These are phyloP conservation scores for Siphlonurus alternatus DNA, from an alignment of 2,888 invertebrate genomes.

Conservation along the genomic window DNA sequence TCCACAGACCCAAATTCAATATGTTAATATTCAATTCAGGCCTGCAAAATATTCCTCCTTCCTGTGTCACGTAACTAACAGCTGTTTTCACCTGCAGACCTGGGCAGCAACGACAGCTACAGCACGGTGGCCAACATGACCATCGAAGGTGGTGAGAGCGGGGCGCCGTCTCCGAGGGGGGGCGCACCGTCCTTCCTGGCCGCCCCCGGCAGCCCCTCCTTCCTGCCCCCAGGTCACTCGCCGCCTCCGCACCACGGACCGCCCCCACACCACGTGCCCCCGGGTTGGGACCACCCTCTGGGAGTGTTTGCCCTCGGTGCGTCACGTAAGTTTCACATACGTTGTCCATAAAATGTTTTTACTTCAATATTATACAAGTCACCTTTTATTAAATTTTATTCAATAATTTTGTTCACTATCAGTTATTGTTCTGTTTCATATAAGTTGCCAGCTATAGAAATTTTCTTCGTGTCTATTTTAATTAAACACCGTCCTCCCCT, in stretches of 20 bases:
- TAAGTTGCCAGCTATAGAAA: no score
- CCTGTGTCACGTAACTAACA: neutral
- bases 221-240: constrained; percentile 38
- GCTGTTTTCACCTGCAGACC: no score
- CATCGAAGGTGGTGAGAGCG: constrained; percentile 57
- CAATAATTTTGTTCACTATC: no score
- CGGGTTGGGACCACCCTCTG: constrained; percentile 43
- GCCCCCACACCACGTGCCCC: constrained; percentile 36
- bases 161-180: constrained; percentile 48
- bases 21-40: no score
- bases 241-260: constrained; percentile 32
- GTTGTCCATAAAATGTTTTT: neutral
- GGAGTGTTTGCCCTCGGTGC: constrained; percentile 26
- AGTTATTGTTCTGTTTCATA: no score
- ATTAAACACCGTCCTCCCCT: no score
- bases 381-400: neutral
- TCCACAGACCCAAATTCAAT: no score
- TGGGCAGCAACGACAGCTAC: constrained; percentile 75
- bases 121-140: constrained; percentile 69
- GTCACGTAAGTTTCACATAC: neutral
- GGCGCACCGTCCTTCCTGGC: constrained; percentile 40
- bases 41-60: no score
- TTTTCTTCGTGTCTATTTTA: no score
- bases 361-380: no score
- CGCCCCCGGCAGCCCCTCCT: constrained; percentile 58